Conservation (phyloP, 30 jellyfish, hydroid and myxozoan genomes). For the Aurelia sp. region DNA sequence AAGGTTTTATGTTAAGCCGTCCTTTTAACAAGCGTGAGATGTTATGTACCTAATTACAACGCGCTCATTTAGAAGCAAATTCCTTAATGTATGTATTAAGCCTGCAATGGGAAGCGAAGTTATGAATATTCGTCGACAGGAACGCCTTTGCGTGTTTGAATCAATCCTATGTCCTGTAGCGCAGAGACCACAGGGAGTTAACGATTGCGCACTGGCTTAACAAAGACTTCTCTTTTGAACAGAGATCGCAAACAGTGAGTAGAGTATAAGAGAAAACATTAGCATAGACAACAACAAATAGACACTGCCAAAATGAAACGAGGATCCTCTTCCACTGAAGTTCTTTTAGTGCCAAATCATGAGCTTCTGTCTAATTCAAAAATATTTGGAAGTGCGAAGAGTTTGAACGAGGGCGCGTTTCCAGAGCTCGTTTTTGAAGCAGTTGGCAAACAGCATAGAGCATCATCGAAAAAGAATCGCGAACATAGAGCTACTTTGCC, state of each 20-base stretch:
- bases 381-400: conserved; percentile 38
- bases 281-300: not conserved
- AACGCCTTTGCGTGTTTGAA: too few relatives aligned
- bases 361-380: conserved; percentile 21
- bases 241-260: too few relatives aligned
- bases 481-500: conserved; percentile 36
- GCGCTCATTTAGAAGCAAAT: too few relatives aligned
- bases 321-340: conserved; percentile 15
- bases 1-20: conserved; percentile 45
- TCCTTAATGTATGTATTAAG: too few relatives aligned
- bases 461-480: conserved; percentile 22
- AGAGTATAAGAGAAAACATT: conserved; percentile 3
- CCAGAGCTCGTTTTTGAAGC: conserved; percentile 49
- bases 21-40: conserved; percentile 5
- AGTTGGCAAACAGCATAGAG: conserved; percentile 36
- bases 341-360: conserved; percentile 24
- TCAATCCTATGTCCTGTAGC: conserved; percentile 21
- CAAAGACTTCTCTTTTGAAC: too few relatives aligned
- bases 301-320: conserved; percentile 32
- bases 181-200: conserved; percentile 35
- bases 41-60: too few relatives aligned
- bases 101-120: too few relatives aligned
- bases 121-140: too few relatives aligned
- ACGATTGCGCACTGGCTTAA: not conserved
- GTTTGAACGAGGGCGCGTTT: conserved; percentile 28